phyloP scores from a whole-genome alignment of 2,113 vertebrate genomes.

The Kobus ellipsiprymnus region DNA sequence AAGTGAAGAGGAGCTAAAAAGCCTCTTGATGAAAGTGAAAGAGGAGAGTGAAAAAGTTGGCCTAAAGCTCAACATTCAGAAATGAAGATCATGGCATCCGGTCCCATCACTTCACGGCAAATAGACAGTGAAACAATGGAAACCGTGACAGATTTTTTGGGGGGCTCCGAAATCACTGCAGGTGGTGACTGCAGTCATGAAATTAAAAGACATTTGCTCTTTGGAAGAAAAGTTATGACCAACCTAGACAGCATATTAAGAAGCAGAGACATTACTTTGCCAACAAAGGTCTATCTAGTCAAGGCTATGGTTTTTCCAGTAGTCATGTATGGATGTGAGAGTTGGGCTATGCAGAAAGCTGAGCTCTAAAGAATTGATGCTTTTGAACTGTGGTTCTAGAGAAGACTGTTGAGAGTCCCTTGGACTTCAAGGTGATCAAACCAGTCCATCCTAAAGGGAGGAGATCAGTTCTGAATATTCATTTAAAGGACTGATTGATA shows the following conservation, averaged over 20 bases:
- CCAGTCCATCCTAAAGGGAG: background rate
- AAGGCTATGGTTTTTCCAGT: background rate
- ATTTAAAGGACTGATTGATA: background rate
- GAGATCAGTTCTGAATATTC: background rate
- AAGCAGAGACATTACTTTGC: background rate
- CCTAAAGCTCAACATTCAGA: background rate
- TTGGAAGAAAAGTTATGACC: background rate
- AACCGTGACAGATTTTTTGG: background rate
- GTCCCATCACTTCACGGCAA: background rate
- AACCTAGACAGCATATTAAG: background rate
- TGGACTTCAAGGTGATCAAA: background rate
- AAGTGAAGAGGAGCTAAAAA: background rate
- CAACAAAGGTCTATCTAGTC: background rate
- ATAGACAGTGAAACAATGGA: background rate
- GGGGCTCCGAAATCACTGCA: background rate
- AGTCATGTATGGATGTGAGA: background rate
- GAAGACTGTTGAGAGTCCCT: background rate
- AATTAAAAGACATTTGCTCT: background rate
- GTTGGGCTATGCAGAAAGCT: background rate
- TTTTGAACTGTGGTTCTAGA: background rate
- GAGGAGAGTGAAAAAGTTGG: background rate
- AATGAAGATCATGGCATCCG: background rate
- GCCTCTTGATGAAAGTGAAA: background rate
- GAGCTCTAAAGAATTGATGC: background rate
- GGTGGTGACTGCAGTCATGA: background rate